These are phyloP conservation scores for Drosophila bunnanda DNA, from an alignment of 2,888 invertebrate species.

Conservation along the genomic window DNA sequence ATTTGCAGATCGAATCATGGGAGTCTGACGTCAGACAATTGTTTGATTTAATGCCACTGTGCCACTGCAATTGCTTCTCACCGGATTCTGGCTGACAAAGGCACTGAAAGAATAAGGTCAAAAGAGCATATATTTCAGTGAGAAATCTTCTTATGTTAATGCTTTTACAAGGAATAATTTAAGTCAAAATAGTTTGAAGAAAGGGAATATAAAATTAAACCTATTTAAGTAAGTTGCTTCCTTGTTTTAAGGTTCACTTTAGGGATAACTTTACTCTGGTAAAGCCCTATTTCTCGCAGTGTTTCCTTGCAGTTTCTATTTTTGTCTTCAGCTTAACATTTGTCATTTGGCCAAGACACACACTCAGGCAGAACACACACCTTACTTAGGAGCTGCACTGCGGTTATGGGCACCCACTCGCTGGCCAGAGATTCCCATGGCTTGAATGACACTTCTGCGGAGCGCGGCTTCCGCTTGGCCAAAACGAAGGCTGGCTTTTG, in stretches of 20 bases:
- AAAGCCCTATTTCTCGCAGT: neutral
- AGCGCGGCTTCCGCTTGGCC: slow-evolving; percentile 37
- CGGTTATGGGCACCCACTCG: slow-evolving; percentile 68
- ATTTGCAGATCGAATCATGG: slow-evolving; percentile 26
- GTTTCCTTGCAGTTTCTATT: slow-evolving; percentile 6
- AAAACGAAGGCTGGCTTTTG: slow-evolving; percentile 21
- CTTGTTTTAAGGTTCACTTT: too few species aligned
- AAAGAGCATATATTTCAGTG: neutral
- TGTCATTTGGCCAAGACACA: slow-evolving; percentile 35
- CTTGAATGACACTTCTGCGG: slow-evolving; percentile 63
- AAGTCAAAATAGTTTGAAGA: neutral
- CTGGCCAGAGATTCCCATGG: slow-evolving; percentile 67
- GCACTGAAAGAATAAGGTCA: neutral
- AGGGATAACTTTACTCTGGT: too few species aligned
- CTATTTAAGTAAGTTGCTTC: neutral
- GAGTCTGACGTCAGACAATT: slow-evolving; percentile 41
- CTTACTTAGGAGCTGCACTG: slow-evolving; percentile 45
- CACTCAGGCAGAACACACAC: slow-evolving; percentile 25
- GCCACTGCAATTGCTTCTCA: slow-evolving; percentile 30
- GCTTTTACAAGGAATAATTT: neutral
- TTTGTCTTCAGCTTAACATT: slow-evolving; percentile 17
- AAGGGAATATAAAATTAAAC: too few species aligned
- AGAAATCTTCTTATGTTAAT: too few species aligned
- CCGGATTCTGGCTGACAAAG: neutral
- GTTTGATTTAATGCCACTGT: slow-evolving; percentile 38